Base-by-base conservation (phyloP, 2,113 vertebrate genomes). In the Limanda limanda region DNA sequence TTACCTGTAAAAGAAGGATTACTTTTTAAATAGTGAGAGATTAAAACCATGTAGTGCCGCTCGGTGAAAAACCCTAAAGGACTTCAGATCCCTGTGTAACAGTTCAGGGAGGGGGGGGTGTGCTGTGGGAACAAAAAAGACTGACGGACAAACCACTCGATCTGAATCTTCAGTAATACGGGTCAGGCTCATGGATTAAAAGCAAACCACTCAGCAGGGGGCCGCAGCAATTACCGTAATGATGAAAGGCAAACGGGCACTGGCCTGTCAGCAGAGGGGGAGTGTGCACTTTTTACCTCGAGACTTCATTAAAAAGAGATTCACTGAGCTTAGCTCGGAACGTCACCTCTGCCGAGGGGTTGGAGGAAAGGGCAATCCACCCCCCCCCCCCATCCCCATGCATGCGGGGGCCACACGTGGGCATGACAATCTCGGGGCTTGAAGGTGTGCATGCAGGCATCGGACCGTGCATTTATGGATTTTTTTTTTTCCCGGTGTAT, bases 301-400 rank as follows among this genome's bases (percentile, higher is more conserved):
- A 10, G 69, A 88, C 86, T 89, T 93, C 88, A 92, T 93, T 93
- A 91, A 90, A 90, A 85, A 68, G 64, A 92, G 83, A 91, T 92
- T 91, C 88, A 83, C 66, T 0, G 40, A 62, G 81, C 82, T 88
- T 85, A 89, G 84, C 70, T 73, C 58, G 31, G 55, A 85, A 88
- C 85, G 78, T 74, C 82, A 8, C 66, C 57, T 71, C 77, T 79
- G 74, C 56, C 48, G 31, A 37, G 58, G 54, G 52, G 35, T 13
- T 40, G 64, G 52, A 11, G 35, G 40, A 68, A 64, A 71, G 70
- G 63, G 64, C 1, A 45, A 23, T 5, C 4, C 1, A n/a, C 25
- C 14, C 25, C 15, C 24, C 2, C 1, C 27, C 27, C 31, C 31
- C 31, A 31, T 31, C 24, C 13, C 56, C 6, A 8, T 27, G 57